phyloP scores from a whole-genome alignment of 2,888 invertebrate species.

The Oscheius myriophilus region DNA sequence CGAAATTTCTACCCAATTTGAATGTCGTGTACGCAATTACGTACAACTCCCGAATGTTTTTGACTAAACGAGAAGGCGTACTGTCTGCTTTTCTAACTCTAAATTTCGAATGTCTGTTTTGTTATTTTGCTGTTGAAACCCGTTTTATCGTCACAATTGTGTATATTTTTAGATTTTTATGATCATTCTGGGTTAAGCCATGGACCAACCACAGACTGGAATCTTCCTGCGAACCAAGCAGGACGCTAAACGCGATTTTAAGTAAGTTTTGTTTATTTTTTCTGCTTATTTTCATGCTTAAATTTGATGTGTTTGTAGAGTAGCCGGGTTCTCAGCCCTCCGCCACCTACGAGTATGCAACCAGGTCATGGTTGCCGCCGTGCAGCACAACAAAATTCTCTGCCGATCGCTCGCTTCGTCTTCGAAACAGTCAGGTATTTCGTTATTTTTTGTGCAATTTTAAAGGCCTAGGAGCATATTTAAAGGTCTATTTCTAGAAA shows the following conservation, averaged over 20 bases:
- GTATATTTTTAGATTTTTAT: no score
- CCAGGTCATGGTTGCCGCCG: constrained; percentile 21
- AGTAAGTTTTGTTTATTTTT: constrained; percentile 26
- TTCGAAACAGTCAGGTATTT: constrained; percentile 15
- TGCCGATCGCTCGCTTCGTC: constrained; percentile 16
- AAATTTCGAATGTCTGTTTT: no score
- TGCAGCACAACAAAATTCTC: constrained; percentile 21
- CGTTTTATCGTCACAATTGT: no score
- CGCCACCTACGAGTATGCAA: constrained; percentile 24
- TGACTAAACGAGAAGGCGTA: no score
- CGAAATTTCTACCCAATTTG: no score
- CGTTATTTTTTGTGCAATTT: background rate
- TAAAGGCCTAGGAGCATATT: background rate
- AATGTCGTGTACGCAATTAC: no score
- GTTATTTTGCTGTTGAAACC: no score
- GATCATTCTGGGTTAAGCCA: no score
- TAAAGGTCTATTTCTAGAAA: constrained; percentile 36
- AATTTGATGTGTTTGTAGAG: constrained; percentile 9
- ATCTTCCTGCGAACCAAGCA: constrained; percentile 39
- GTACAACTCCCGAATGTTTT: no score
- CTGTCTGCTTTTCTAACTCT: no score
- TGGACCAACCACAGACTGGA: constrained; percentile 35
- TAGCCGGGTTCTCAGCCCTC: constrained; percentile 18
- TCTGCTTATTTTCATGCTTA: background rate
- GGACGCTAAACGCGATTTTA: constrained; percentile 50